Evolutionary conservation across 2,888 invertebrate genomes (phyloP), one percentile per base, ranked within the genome.

Genomic region (Diarsia brunnea): DNA sequence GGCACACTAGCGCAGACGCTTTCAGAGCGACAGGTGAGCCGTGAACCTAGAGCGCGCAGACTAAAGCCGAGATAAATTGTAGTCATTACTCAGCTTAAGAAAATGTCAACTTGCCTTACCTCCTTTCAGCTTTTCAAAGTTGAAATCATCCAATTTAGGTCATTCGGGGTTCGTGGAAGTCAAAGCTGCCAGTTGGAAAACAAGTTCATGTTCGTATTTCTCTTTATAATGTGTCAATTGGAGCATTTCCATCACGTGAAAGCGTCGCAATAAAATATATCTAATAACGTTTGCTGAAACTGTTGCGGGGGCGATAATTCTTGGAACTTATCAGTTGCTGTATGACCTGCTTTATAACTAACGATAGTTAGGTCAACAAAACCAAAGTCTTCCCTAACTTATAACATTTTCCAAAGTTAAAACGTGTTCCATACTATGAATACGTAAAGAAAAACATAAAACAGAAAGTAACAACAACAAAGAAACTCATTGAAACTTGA

Each of bases 21-120:
- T 84, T 86, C 80, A 88, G 58, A 78, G 84, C 75, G 86, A 74
- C 86, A 88, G 88, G 86, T 88, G 89, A 82, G 79, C 75, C 77
- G 87, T 81, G 82, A 82, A 79, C 76, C 75, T 69, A 71, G n/a
- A n/a, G 65, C 71, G 58, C 78, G 49, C 69, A 51, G 69, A 49
- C 76, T 82, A 77, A 86, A 78, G 69, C 78, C 82, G 68, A 83
- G 86, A 87, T 84, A 86, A 86, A 87, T 87, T 77, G 73, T 83
- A 61, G 74, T 78, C 81, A 83, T 87, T 84, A 86, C 84, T 87
- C 83, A 86, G 81, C 78, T 84, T 73, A 81, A 81, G 84, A 86
- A 87, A 87, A 82, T 84, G 86, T 81, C 80, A 86, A 84, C 84
- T 82, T 78, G 79, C 70, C 64, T 86, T 73, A 75, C 78, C 75